A percentile compares a stretch with the other conserved stretches of the same genome.
phyloP scores from a whole-genome alignment of 64 coral and sea anemone species.

The Montipora sp. region DNA sequence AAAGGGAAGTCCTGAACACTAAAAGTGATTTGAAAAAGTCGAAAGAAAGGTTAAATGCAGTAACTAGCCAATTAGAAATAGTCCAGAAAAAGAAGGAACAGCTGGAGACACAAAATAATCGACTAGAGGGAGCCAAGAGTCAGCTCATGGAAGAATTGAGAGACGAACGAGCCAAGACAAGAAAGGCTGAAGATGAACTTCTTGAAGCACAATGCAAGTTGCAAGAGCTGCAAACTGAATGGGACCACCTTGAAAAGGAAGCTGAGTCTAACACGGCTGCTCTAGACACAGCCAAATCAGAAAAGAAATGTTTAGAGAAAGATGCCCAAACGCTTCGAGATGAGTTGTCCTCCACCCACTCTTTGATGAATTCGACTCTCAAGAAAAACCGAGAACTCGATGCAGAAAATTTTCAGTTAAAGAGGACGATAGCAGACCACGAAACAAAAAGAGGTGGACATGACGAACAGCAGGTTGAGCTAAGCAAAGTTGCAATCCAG shows the following conservation, averaged over 20 bases:
- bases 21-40: slow-evolving; percentile 3
- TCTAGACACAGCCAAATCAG: slow-evolving; percentile 10
- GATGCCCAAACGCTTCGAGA: slow-evolving; percentile 16
- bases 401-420: slow-evolving; percentile 22
- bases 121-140: slow-evolving; percentile 4
- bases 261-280: neutral
- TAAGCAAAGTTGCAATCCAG: neutral
- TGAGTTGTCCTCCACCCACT: slow-evolving; percentile 19
- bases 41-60: neutral
- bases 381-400: slow-evolving; percentile 41
- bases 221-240: slow-evolving; percentile 22
- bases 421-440: slow-evolving; percentile 17
- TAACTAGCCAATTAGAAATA: neutral
- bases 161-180: neutral
- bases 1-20: neutral
- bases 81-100: neutral
- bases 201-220: slow-evolving; percentile 25
- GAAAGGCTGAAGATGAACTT: slow-evolving; percentile 28
- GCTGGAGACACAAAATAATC: slow-evolving; percentile 15
- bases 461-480: neutral
- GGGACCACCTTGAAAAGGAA: slow-evolving; percentile 24
- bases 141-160: neutral
- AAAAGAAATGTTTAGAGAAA: slow-evolving; percentile 41
- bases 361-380: slow-evolving; percentile 15
- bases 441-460: slow-evolving; percentile 8